Base-by-base conservation (phyloP, 2,797 vertebrate species). In the Aplochiton taeniatus region DNA sequence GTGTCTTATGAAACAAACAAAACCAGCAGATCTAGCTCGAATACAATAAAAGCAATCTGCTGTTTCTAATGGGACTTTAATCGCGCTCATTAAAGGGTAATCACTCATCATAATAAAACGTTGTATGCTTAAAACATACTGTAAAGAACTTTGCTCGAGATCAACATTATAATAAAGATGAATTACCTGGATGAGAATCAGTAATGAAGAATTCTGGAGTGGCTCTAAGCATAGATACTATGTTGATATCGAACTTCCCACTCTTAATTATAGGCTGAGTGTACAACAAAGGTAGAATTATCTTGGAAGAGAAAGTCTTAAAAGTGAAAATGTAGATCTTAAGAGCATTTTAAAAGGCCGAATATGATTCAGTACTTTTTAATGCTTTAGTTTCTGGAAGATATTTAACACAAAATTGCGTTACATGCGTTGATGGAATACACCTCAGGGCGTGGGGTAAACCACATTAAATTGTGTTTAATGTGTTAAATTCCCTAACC, bases 51-150 rank as follows among this genome's bases (percentile, higher is more conserved):
- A 65, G 17, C 64, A 67, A 58, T 58, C 68, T 61, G 62, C 72
- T 74, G 64, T 69, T 78, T 78, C 65, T 76, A 87, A 84, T 75
- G 71, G 62, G 77, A 74, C 71, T 65, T 18, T 88, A 84, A 90
- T 89, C 67, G 66, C 63, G 63, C 61, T 69, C 65, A 82, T 58
- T 72, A 67, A 82, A 75, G 75, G 67, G 69, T 73, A 83, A 87
- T 87, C 87, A 82, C 60, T 86, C 80, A 84, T 62, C 69, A 74
- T 54, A 65, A 63, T 65, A 62, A 67, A 61, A 61, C 63, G 44
- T 44, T 51, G 67, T 61, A 63, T 63, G 66, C 72, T 67, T 56
- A 67, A 59, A 4, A 14, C 31, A 31, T 31, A 31, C 31, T 51
- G 66, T 70, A 62, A 70, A 73, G 63, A 57, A 45, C 52, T 77